These are phyloP conservation scores for Isotomurus palustris DNA, from an alignment of 2,888 invertebrate genomes.

Conservation along the genomic window DNA sequence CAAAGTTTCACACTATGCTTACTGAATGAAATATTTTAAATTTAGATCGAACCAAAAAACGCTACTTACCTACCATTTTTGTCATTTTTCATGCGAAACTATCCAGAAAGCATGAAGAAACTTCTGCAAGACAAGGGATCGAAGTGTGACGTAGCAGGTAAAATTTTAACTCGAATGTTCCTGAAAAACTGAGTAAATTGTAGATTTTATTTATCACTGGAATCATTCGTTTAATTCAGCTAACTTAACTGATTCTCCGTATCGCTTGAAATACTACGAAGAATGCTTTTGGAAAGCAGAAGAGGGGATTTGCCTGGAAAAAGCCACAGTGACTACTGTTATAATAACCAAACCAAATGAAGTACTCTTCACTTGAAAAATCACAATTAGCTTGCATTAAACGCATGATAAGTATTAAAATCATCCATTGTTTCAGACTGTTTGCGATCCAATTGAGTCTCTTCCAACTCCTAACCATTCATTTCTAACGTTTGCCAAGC, in stretches of 20 bases:
- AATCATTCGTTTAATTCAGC: too few relatives aligned
- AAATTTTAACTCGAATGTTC: too few relatives aligned
- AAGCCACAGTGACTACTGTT: neutral
- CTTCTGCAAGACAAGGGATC: neutral
- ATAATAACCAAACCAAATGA: neutral
- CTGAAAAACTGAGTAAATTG: too few relatives aligned
- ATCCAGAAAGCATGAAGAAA: neutral
- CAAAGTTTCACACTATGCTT: neutral
- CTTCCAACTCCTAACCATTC: slow-evolving; percentile 3
- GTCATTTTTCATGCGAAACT: neutral
- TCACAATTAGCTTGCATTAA: neutral
- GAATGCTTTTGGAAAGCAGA: slow-evolving; percentile 8
- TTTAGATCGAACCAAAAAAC: neutral
- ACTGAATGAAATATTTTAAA: neutral
- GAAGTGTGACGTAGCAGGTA: slow-evolving; percentile 6
- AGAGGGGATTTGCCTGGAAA: neutral
- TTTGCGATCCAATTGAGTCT: slow-evolving; percentile 3
- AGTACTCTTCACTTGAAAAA: neutral
- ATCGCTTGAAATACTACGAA: neutral
- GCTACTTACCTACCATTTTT: neutral
- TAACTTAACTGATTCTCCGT: too few relatives aligned
- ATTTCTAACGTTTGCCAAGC: slow-evolving; percentile 6
- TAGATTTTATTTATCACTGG: too few relatives aligned
- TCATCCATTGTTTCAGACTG: neutral
- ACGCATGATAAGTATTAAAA: neutral